These are phyloP conservation scores for Apis cerana DNA, from an alignment of 1,140 invertebrate genomes.

Conservation along the genomic window DNA sequence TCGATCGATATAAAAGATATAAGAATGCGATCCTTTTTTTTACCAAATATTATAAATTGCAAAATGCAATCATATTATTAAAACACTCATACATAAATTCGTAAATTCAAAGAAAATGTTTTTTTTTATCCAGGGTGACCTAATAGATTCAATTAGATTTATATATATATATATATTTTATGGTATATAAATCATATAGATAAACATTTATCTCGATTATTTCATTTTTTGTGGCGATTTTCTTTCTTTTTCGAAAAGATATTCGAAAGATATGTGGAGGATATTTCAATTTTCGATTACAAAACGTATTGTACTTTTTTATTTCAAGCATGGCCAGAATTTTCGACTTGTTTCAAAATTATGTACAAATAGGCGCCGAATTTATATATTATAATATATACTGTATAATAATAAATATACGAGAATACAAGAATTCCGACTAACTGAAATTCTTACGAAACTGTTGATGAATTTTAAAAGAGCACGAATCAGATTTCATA, in stretches of 20 bases:
- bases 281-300: too few species aligned
- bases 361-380: constrained; percentile 1
- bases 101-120: neutral
- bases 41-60: too few species aligned
- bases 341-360: constrained; percentile 11
- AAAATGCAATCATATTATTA: too few species aligned
- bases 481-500: neutral
- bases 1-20: neutral
- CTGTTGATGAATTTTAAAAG: constrained; percentile 27
- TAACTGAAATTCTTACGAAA: constrained; percentile 1
- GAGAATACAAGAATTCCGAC: neutral
- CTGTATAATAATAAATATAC: neutral
- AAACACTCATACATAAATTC: neutral
- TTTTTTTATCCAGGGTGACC: neutral
- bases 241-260: neutral
- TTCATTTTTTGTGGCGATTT: neutral
- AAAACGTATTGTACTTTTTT: too few species aligned
- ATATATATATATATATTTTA: too few species aligned
- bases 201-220: too few species aligned
- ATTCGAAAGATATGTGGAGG: too few species aligned
- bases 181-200: too few species aligned
- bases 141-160: too few species aligned
- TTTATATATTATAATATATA: constrained; percentile 14
- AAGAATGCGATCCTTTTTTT: neutral
- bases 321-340: too few species aligned